Percentiles rank a stretch among this genome's conserved stretches.
Evolutionary conservation across 2,113 vertebrate species (phyloP).

Genomic region (Lycocorax pyrrhopterus): DNA sequence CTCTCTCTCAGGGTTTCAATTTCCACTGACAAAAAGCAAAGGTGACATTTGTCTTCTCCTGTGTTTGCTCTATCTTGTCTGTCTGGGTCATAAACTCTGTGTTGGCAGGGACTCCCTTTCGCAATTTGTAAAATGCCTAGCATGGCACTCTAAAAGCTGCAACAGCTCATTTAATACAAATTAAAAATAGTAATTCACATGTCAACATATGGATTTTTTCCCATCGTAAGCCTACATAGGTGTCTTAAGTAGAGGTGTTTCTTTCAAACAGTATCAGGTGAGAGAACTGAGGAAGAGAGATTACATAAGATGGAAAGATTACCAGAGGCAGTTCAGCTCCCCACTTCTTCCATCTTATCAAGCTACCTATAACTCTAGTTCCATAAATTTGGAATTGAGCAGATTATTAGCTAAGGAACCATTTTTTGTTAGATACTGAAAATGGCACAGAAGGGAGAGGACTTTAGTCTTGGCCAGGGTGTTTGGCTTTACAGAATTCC

Average conservation of each 20-base stretch:
- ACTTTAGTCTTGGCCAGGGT: not conserved
- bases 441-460: not conserved
- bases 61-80: not conserved
- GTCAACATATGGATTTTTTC: not conserved
- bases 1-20: not conserved
- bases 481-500: not conserved
- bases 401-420: not conserved
- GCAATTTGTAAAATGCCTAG: not conserved
- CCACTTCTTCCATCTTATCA: not conserved
- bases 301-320: not conserved
- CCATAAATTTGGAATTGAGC: not conserved
- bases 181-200: not conserved
- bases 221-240: not conserved
- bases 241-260: not conserved
- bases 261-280: not conserved
- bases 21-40: not conserved
- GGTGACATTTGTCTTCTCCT: not conserved
- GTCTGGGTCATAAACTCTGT: not conserved
- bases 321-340: not conserved
- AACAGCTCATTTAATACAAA: not conserved
- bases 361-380: not conserved
- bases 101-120: not conserved
- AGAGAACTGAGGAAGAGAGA: not conserved
- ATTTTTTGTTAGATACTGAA: not conserved
- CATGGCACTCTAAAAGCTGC: not conserved